Evolutionary conservation across 1,140 invertebrate species (phyloP), one percentile per base, ranked within the genome.

Genomic region (Rhyacophila brunnea): DNA sequence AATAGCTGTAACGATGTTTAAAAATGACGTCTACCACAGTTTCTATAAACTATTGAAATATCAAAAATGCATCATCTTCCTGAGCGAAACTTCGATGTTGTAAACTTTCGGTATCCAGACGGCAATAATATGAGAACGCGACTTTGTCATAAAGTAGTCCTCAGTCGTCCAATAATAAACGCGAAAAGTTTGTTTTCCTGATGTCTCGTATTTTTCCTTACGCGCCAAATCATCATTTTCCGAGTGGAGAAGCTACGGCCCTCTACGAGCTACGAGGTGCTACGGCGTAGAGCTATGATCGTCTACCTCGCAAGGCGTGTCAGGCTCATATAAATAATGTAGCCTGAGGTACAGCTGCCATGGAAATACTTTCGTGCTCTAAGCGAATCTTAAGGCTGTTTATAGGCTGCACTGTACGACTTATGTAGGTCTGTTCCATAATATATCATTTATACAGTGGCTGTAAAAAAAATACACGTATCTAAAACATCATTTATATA

Each of bases 311-410:
- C 35, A 44, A 19, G 13, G 54, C 23, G 42, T 57, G 47, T 50
- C 47, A 34, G 34, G 7, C 48, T 58, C 35, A n/a, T 58, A 38
- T 58, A 58, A 58, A 58, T 58, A 58, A 58, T 58, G 56, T 51
- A 58, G 56, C 19, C 28, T 40, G 19, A 48, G 19, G 14, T 58
- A 54, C 56, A 58, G 46, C 56, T 58, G 56, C 38, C 56, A 46
- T 42, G 34, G 18, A 43, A 42, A 14, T 32, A 23, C 56, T 58
- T 51, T 50, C 56, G 49, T 58, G 46, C 20, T 43, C 46, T 48
- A 58, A 50, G 49, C 49, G 56, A 48, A 58, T 52, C 34, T 40
- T 40, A 3, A n/a, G 23, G 23, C 23, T 28, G 4, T 40, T 40
- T 40, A 13, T 40, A n/a, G 15, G 38, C 38, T 40, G 38, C 38